A percentile compares a stretch with the other conserved stretches of the same genome.
Conservation (phyloP, 2,113 vertebrate species). For the Lota lota region DNA sequence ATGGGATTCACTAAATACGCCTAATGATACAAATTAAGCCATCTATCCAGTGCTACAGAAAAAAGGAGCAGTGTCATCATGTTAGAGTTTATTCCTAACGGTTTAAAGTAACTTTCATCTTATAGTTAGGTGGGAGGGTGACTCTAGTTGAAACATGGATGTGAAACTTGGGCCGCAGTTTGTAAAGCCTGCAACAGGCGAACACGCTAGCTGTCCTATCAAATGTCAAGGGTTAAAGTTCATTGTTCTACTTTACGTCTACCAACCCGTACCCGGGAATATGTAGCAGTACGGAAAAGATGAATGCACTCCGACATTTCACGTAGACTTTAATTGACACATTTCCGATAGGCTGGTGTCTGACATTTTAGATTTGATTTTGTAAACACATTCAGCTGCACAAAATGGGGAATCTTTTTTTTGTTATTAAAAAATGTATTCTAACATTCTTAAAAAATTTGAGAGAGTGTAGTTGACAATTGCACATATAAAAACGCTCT, state of each 20-base stretch:
- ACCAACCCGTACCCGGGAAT: background rate
- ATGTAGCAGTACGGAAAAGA: too few species aligned
- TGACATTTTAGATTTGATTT: too few species aligned
- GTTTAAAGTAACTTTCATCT: conserved; percentile 62
- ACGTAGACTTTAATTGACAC: background rate
- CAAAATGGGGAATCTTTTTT: too few species aligned
- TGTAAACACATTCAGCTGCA: too few species aligned
- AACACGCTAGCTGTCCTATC: background rate
- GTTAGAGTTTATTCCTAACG: conserved; percentile 52
- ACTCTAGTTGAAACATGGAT: conserved; percentile 51
- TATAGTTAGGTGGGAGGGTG: conserved; percentile 28
- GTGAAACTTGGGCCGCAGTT: conserved; percentile 27
- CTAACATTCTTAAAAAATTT: too few species aligned
- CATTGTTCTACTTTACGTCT: background rate
- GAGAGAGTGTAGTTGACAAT: too few species aligned
- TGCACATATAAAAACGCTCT: too few species aligned
- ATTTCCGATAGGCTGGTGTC: too few species aligned
- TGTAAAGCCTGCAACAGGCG: background rate
- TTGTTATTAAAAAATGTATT: too few species aligned
- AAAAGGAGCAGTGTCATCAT: too few species aligned
- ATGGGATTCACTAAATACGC: conserved; percentile 70
- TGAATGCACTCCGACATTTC: too few species aligned
- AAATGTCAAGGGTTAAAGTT: background rate
- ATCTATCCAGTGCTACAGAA: conserved; percentile 33
- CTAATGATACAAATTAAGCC: conserved; percentile 74